Evolutionary conservation across 2,797 vertebrate species (phyloP).

Genomic region (Pelodytes ibericus): DNA sequence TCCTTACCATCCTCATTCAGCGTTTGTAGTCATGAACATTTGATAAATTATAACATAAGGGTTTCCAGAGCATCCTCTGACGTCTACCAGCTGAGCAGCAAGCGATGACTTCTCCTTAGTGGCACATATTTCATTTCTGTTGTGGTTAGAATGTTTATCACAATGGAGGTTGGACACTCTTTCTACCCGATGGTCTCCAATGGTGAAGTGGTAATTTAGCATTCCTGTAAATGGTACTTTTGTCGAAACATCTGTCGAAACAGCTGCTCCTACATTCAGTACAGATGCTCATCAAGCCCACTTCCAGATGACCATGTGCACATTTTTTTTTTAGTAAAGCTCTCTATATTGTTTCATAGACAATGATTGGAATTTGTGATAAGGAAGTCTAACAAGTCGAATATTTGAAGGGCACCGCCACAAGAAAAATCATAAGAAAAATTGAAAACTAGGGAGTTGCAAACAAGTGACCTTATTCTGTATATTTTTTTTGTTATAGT

Average conservation of each 20-base stretch:
- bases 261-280: background rate
- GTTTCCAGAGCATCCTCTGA: background rate
- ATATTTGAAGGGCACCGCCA: too few species aligned
- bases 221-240: background rate
- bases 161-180: background rate
- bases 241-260: constrained; percentile 4
- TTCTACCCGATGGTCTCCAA: background rate
- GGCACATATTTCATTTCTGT: background rate
- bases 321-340: too few species aligned
- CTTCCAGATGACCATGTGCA: too few species aligned
- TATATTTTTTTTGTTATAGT: too few species aligned
- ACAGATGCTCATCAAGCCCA: background rate
- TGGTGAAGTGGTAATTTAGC: background rate
- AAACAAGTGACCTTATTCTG: too few species aligned
- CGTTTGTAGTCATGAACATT: background rate
- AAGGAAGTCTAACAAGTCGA: too few species aligned
- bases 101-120: background rate
- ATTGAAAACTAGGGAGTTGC: too few species aligned
- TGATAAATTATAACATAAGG: constrained; percentile 4
- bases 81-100: background rate
- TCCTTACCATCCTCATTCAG: background rate
- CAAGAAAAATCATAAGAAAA: too few species aligned
- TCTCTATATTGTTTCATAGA: too few species aligned
- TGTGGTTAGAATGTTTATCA: background rate
- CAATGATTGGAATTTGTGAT: too few species aligned